Evolutionary conservation across 2,888 invertebrate species (phyloP).

Genomic region (Synanthedon andrenaeformis): DNA sequence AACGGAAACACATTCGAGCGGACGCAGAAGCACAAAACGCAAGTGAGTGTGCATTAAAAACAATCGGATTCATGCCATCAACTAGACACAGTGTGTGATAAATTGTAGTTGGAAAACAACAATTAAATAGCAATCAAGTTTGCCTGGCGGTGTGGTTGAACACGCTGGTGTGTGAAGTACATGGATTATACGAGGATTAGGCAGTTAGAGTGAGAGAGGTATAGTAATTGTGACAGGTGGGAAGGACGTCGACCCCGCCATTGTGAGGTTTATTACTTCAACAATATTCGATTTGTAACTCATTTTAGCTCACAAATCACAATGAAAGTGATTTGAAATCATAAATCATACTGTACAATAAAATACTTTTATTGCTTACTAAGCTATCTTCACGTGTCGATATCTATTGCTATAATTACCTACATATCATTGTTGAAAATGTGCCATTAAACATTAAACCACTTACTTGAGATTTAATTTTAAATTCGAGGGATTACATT

Average conservation of each 20-base stretch:
- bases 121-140: conserved; percentile 22
- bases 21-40: background rate
- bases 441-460: too few species aligned
- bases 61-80: background rate
- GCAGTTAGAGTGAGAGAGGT: conserved; percentile 11
- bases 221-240: conserved; percentile 27
- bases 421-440: too few species aligned
- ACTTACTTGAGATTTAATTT: too few species aligned
- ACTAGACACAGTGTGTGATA: background rate
- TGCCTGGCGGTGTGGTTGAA: conserved; percentile 16
- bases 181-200: conserved; percentile 10
- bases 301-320: background rate
- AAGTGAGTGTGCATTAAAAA: background rate
- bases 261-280: conserved; percentile 12
- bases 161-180: conserved; percentile 17
- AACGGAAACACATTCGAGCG: background rate
- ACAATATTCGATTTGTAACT: conserved; percentile 12
- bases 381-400: too few species aligned
- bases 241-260: conserved; percentile 23
- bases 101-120: conserved; percentile 22
- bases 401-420: too few species aligned
- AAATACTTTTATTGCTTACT: too few species aligned
- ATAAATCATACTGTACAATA: background rate
- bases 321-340: background rate
- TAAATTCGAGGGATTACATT: too few species aligned